A percentile compares a stretch with the other conserved stretches of the same genome.
Evolutionary conservation across 2,888 invertebrate species (phyloP).

Genomic region (Sarcophaga subvicina): DNA sequence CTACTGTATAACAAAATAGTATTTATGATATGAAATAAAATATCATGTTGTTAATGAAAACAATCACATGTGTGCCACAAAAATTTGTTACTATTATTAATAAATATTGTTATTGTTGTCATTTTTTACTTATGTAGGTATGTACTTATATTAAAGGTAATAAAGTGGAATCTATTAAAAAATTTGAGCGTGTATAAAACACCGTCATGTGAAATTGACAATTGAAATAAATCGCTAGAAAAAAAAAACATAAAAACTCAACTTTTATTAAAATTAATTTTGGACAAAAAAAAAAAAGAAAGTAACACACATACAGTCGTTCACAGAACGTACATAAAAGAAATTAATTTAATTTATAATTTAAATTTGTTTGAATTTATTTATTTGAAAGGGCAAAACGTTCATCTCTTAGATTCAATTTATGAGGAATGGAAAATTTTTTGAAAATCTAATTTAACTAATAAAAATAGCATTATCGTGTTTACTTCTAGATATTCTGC

Average conservation of each 20-base stretch:
- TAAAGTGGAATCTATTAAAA: no score
- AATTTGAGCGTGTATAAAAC: no score
- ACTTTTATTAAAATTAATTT: slow-evolving; percentile 36
- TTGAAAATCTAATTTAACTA: slow-evolving; percentile 4
- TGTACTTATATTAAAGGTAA: no score
- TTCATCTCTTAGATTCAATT: neutral
- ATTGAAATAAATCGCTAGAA: neutral
- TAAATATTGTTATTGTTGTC: slow-evolving; percentile 21
- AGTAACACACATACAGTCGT: neutral
- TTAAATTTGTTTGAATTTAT: slow-evolving; percentile 27
- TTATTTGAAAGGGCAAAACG: neutral
- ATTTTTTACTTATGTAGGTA: neutral
- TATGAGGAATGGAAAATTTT: slow-evolving; percentile 19
- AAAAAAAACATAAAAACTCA: neutral
- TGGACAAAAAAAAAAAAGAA: neutral
- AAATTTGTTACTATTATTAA: neutral
- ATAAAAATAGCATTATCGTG: slow-evolving; percentile 21
- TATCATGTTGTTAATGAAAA: neutral
- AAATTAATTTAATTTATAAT: slow-evolving; percentile 23
- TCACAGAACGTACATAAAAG: no score
- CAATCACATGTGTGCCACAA: slow-evolving; percentile 38
- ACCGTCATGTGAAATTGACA: neutral
- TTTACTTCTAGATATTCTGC: neutral
- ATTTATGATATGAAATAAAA: no score
- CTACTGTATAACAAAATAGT: no score